Evolutionary conservation across 2,888 invertebrate species (phyloP).

Genomic region (Campaea margaritaria): DNA sequence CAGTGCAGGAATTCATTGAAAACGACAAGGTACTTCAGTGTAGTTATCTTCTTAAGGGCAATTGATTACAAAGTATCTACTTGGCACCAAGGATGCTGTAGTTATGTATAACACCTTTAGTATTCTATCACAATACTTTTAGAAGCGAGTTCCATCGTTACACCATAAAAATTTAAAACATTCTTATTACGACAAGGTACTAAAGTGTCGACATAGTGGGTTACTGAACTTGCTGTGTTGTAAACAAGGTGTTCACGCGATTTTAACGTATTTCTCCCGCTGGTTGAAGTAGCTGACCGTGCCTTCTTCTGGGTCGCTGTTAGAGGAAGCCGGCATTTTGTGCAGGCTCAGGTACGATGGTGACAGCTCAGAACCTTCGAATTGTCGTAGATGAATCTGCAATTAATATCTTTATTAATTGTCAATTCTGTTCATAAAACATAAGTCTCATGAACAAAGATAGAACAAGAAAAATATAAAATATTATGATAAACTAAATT

Average conservation of each 20-base stretch:
- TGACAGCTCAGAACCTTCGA: conserved; percentile 86
- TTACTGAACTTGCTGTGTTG: conserved; percentile 2
- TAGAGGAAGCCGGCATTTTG: conserved; percentile 61
- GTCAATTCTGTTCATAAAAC: too few relatives aligned
- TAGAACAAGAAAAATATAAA: too few relatives aligned
- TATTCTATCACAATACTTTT: background rate
- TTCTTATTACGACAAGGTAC: background rate
- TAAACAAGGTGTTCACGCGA: conserved; percentile 51
- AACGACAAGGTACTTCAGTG: conserved; percentile 1
- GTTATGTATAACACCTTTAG: too few relatives aligned
- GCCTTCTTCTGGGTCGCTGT: conserved; percentile 65
- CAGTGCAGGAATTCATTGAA: background rate
- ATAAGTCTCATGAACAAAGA: too few relatives aligned
- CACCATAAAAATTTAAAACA: background rate
- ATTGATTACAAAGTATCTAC: background rate
- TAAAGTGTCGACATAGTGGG: background rate
- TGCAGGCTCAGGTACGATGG: conserved; percentile 84
- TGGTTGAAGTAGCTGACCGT: conserved; percentile 78
- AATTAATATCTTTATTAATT: too few relatives aligned
- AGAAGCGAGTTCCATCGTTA: background rate
- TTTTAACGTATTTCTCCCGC: conserved; percentile 72
- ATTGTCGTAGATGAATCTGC: conserved; percentile 90
- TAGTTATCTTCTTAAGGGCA: too few relatives aligned
- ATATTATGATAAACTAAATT: too few relatives aligned
- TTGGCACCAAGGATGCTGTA: too few relatives aligned